Evolutionary conservation across 2,113 vertebrate species (phyloP).

Genomic region (Coturnix japonica): DNA sequence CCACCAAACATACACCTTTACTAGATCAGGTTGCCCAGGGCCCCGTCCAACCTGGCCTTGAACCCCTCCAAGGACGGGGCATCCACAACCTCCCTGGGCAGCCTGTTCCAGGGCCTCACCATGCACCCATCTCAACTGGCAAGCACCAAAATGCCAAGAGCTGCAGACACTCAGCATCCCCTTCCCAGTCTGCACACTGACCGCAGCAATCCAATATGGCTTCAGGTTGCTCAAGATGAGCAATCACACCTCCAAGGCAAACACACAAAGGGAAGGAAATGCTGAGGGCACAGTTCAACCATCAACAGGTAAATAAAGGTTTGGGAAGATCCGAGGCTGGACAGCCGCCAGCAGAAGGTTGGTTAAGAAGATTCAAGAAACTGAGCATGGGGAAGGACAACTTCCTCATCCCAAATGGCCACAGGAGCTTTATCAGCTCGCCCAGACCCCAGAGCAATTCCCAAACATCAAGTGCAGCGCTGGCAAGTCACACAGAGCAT

Average conservation of each 20-base stretch:
- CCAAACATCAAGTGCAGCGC: fast-evolving
- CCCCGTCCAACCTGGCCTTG: too few species aligned
- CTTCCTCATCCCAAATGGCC: background rate
- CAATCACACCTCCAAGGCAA: background rate
- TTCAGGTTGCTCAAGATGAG: background rate
- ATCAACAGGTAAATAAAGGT: background rate
- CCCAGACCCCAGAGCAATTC: background rate
- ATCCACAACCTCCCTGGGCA: too few species aligned
- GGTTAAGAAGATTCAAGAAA: background rate
- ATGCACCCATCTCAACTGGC: background rate
- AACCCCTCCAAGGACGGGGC: too few species aligned
- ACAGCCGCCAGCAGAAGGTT: background rate
- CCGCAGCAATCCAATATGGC: fast-evolving
- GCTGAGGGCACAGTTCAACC: background rate
- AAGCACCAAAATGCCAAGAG: background rate
- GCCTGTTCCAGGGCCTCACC: too few species aligned
- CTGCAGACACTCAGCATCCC: fast-evolving
- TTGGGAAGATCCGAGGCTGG: background rate
- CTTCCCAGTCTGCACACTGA: background rate
- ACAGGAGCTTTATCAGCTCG: background rate
- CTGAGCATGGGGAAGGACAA: fast-evolving
- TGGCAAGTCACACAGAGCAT: background rate
- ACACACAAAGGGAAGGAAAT: background rate
- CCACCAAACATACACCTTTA: too few species aligned
- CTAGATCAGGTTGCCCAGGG: too few species aligned